Evolutionary conservation across 2,888 invertebrate genomes (phyloP), one percentile per base, ranked within the genome.

Genomic region (Nebria salina): DNA sequence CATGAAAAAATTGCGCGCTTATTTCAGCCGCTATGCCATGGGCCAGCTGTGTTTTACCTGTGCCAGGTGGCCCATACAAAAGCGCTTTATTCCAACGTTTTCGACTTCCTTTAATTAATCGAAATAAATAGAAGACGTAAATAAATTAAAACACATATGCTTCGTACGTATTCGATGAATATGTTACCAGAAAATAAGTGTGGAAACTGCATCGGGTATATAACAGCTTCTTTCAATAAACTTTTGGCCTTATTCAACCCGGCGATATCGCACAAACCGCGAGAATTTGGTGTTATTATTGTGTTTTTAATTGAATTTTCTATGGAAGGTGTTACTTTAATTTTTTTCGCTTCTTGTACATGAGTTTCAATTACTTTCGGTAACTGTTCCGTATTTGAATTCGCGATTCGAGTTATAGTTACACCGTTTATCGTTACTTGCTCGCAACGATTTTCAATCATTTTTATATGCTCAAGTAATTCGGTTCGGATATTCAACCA

Each of bases 201-300:
- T 5, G 92, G 92, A 85, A 90, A 92, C 80, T 87, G 87, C 65
- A 89, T 84, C 0, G 92, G 92, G 85, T 91, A 88, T 65, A 92
- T 86, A 13, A 92, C 86, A 6, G 91, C 88, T 83, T 91, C 90
- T 79, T 86, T 88, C 25, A 92, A 86, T 0, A 88, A 86, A 83
- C 89, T 88, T 85, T 92, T 92, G 1, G 90, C 88, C 64, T 90
- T 88, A 65, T 86, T 82, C 25, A 91, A 86, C 5, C 92, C 92
- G 7, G 90, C 90, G 15, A 92, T 89, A 83, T 90, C 90, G 72
- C 85, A 82, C 74, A 91, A 85, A 11, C 90, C 88, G 81, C 83
- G 83, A 72, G 86, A 84, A 77, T 83, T 84, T 34, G 88, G 87
- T 34, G 76, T 83, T 83, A 86, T 84, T 20, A 85, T 82, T 15